Evolutionary conservation across 2,797 vertebrate species (phyloP).

Genomic region (Nyctibius grandis): DNA sequence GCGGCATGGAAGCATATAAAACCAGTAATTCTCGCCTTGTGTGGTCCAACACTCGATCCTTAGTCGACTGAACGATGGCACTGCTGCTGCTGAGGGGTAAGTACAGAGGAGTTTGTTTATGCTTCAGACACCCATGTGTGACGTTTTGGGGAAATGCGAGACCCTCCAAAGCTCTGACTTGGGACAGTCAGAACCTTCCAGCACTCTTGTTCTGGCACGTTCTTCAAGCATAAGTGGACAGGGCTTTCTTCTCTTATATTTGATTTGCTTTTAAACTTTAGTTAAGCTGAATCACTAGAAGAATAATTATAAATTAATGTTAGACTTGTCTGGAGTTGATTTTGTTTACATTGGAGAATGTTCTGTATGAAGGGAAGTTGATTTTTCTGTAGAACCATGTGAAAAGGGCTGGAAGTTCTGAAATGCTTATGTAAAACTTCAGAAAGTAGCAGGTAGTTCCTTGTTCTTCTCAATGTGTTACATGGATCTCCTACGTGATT

Average conservation of each 20-base stretch:
- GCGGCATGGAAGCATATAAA: accelerated
- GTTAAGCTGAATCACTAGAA: not conserved
- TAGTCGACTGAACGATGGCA: not conserved
- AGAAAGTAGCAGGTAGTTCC: not conserved
- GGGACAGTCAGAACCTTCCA: not conserved
- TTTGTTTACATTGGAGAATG: not conserved
- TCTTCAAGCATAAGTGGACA: not conserved
- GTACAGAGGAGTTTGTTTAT: not conserved
- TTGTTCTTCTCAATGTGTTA: not conserved
- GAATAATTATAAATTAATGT: not conserved
- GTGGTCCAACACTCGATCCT: accelerated
- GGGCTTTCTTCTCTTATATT: not conserved
- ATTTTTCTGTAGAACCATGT: not conserved
- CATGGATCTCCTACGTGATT: not conserved
- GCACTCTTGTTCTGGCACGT: not conserved
- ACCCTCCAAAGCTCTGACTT: not conserved
- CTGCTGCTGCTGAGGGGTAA: not conserved
- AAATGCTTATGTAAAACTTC: not conserved
- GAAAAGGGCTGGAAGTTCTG: not conserved
- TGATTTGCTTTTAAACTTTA: not conserved
- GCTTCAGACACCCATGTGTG: not conserved
- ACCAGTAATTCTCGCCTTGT: not conserved
- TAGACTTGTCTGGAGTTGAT: not conserved
- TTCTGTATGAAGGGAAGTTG: not conserved
- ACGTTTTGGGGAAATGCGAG: not conserved